Conservation (phyloP, 2,113 vertebrate genomes). For the Tychaedon coryphoeus region DNA sequence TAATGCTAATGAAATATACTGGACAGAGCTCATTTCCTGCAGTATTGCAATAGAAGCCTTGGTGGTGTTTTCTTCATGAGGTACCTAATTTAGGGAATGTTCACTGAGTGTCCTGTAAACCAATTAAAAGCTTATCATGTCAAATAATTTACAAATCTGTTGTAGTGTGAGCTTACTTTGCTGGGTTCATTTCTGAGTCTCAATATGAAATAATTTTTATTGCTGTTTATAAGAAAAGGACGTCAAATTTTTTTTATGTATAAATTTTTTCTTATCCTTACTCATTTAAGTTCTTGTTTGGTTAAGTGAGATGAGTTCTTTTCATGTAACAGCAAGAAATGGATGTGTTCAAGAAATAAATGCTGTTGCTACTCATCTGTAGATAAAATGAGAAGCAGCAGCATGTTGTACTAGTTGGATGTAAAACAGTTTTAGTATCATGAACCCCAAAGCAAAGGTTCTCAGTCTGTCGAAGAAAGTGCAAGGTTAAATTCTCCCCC, state of each 20-base stretch:
- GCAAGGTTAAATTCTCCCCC: neutral
- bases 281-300: neutral
- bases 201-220: neutral
- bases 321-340: neutral
- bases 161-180: neutral
- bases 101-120: neutral
- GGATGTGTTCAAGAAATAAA: fast-evolving
- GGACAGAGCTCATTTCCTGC: neutral
- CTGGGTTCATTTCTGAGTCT: neutral
- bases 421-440: neutral
- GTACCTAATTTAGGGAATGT: neutral
- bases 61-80: neutral
- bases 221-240: neutral
- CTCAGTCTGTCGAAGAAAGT: neutral
- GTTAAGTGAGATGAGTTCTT: neutral
- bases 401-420: neutral
- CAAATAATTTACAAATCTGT: neutral
- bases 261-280: neutral
- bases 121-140: neutral
- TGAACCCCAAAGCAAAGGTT: neutral
- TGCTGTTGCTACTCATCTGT: neutral
- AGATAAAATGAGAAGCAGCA: neutral
- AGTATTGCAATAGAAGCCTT: neutral
- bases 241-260: fast-evolving
- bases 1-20: neutral